phyloP scores from a whole-genome alignment of 2,797 vertebrate genomes.

The Cryptoprocta ferox region DNA sequence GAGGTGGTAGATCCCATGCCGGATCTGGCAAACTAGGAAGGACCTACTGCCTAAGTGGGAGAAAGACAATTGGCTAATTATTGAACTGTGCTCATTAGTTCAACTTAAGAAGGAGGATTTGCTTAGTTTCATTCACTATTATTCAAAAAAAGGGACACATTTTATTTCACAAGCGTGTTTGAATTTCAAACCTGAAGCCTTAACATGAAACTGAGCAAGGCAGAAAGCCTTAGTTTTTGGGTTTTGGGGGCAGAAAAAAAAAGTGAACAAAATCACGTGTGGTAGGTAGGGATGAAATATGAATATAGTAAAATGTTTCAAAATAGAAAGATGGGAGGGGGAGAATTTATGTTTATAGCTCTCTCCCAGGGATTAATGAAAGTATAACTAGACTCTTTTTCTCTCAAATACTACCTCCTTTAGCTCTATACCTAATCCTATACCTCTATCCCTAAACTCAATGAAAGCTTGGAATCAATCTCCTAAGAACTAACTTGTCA shows the following conservation, averaged over 20 bases:
- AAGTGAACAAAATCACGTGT: background rate
- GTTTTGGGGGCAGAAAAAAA: background rate
- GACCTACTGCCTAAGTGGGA: background rate
- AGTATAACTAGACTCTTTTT: background rate
- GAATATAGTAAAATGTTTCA: background rate
- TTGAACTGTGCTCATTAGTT: background rate
- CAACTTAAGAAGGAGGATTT: background rate
- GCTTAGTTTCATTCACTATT: slow-evolving; percentile 2
- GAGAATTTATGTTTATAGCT: background rate
- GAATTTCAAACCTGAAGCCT: slow-evolving; percentile 16
- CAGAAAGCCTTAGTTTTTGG: slow-evolving; percentile 14
- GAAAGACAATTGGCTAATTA: background rate
- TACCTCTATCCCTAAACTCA: background rate
- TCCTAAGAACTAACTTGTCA: slow-evolving; percentile 8
- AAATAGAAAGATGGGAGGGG: background rate
- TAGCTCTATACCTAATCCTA: background rate
- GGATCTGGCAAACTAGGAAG: background rate
- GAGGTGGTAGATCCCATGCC: background rate
- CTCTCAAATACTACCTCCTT: background rate
- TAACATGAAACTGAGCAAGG: background rate
- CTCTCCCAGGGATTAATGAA: background rate
- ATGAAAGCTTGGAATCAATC: background rate
- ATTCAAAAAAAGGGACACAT: background rate
- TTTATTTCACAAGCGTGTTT: slow-evolving; percentile 38
- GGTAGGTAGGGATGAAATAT: background rate